Evolutionary conservation across 2,888 invertebrate species (phyloP).

Genomic region (Epinotia bilunana): DNA sequence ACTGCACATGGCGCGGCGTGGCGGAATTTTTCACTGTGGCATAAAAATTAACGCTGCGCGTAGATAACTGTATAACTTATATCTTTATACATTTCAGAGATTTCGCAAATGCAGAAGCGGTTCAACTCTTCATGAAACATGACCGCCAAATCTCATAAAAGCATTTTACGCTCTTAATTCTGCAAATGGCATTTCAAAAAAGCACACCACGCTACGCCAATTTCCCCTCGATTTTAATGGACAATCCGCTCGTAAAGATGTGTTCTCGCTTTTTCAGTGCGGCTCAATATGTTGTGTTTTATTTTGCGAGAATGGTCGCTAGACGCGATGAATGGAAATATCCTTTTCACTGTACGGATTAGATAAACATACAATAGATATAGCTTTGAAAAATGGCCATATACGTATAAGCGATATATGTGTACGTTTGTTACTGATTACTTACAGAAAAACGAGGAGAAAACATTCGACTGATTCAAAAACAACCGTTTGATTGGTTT

Average conservation of each 20-base stretch:
- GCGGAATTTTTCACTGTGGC: slow-evolving; percentile 16
- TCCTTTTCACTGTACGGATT: not conserved
- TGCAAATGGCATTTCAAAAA: slow-evolving; percentile 36
- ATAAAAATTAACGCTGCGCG: slow-evolving; percentile 14
- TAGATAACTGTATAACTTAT: not conserved
- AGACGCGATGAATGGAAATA: not conserved
- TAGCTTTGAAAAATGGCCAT: too few relatives aligned
- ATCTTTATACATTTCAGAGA: slow-evolving; percentile 5
- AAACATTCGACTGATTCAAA: too few relatives aligned
- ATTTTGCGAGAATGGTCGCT: slow-evolving; percentile 10
- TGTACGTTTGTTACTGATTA: too few relatives aligned
- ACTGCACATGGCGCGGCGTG: not conserved
- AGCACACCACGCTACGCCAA: slow-evolving; percentile 29
- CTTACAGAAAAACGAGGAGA: too few relatives aligned
- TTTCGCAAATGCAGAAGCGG: slow-evolving; percentile 25
- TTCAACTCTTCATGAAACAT: slow-evolving; percentile 27
- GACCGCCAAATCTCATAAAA: slow-evolving; percentile 32
- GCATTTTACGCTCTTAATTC: slow-evolving; percentile 33
- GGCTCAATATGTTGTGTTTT: slow-evolving; percentile 23
- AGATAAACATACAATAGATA: too few relatives aligned
- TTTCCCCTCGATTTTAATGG: slow-evolving; percentile 39
- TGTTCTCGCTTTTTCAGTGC: slow-evolving; percentile 31
- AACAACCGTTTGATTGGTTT: too few relatives aligned
- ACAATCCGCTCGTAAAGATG: slow-evolving; percentile 42
- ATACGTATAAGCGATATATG: too few relatives aligned